phyloP scores from a whole-genome alignment of 30 jellyfish, hydroid and myxozoan genomes.

The Rhopilema esculentum region DNA sequence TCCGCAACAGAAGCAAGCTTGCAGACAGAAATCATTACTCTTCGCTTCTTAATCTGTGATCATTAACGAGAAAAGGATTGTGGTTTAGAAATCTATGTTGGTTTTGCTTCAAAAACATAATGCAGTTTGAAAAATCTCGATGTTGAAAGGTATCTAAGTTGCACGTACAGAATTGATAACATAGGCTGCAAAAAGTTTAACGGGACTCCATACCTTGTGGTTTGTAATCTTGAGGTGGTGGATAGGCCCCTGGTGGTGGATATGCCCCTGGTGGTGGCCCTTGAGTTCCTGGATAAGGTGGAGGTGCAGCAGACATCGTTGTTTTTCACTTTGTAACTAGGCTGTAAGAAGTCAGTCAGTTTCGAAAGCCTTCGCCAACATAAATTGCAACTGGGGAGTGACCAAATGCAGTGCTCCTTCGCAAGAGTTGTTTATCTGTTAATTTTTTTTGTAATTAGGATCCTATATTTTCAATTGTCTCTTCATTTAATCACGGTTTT shows the following conservation, averaged over 20 bases:
- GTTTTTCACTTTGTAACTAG: neutral
- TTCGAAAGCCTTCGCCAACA: neutral
- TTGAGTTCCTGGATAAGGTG: conserved; percentile 22
- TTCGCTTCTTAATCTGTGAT: neutral
- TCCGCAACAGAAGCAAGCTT: neutral
- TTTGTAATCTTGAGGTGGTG: conserved; percentile 18
- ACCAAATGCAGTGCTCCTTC: too few relatives aligned
- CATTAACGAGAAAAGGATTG: neutral
- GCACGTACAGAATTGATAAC: neutral
- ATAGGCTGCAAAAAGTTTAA: neutral
- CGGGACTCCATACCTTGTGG: conserved; percentile 11
- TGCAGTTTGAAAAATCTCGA: too few relatives aligned
- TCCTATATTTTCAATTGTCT: too few relatives aligned
- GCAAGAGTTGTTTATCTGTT: too few relatives aligned
- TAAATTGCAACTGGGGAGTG: too few relatives aligned
- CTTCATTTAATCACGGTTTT: too few relatives aligned
- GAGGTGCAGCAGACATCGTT: conserved; percentile 20
- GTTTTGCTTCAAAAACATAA: too few relatives aligned
- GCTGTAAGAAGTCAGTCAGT: neutral
- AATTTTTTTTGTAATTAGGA: too few relatives aligned
- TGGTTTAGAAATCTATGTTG: too few relatives aligned
- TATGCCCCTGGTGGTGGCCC: conserved; percentile 13
- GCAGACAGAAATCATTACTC: neutral
- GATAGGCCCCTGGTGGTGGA: conserved; percentile 24
- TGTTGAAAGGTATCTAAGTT: too few relatives aligned